Evolutionary conservation across 2,888 invertebrate genomes (phyloP), one percentile per base, ranked within the genome.

Genomic region (Alloplasta piceator): DNA sequence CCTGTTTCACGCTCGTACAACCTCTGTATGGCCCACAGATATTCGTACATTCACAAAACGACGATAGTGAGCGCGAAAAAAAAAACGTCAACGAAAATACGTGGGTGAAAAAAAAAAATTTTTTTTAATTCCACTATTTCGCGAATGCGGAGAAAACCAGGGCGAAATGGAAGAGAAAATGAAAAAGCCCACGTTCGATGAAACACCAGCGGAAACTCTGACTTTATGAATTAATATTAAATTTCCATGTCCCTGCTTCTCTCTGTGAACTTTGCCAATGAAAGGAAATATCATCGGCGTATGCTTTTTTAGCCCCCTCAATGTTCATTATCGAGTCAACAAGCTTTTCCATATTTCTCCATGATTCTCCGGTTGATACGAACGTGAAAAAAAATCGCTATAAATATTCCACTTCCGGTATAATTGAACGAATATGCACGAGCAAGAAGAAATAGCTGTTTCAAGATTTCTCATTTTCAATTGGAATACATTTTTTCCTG

Each of bases 251-350:
- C 43, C 10, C 10, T 43, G 43, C 43, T 6, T 43, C 7, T 9
- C 52, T 52, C 14, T 52, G 14, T 52, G 66, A 66, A 75, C 75
- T 64, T 71, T 75, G 48, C 61, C 39, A 71, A 66, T 52, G 10
- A 67, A 67, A 75, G 39, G 60, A 36, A 9, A 10, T 41, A 64
- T 16, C 43, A 43, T 56, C 41, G 46, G 46, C 36, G 60, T 70
- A 46, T 48, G 52, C 50, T 70, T 79, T 52, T 16, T 61, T 55
- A 36, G 58, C 64, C 64, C n/a, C 41, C 46, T 12, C 36, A n/a
- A 46, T 5, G 7, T 56, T 41, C 39, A 43, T 56, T 9, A 36
- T 58, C 12, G 46, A 70, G 58, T 58, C 48, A 12, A 9, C 48
- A 70, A 4, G 16, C 36, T 4, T 58, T 70, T 70, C 9, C 26